Base-by-base conservation (phyloP, 2,797 vertebrate genomes). In the Lithobates sylvaticus region DNA sequence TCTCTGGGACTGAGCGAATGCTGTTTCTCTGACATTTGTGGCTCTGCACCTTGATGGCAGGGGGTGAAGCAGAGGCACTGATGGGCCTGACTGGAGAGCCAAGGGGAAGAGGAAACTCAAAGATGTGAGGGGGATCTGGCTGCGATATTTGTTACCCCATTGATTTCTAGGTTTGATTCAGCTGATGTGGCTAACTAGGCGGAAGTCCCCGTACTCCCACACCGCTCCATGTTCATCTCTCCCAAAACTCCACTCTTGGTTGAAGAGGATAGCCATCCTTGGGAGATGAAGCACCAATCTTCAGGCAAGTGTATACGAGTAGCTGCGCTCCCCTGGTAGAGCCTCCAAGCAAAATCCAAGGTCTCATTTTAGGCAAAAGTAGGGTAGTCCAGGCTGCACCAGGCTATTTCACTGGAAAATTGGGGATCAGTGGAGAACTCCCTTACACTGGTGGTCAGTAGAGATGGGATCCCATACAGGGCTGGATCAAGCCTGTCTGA, bases 71-170 rank as follows among this genome's bases (percentile, higher is more conserved):
- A 44, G 7, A 6, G 42, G 42, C 10, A 44, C 42, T 44, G 42
- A 10, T 10, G 9, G 42, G 42, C 10, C 5, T n/a, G 42, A 44
- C 42, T 10, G 42, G 42, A 12, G 42, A 10, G 10, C 5, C 42
- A 44, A 44, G 42, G 10, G 42, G 34, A 36, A 36, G 34, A 5
- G 34, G 34, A 5, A 36, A 36, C 34, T 36, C 34, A 36, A 36
- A 36, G 97, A 98, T 98, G 96, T 99, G 97, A 98, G 97, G 97
- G 97, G 96, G 97, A 98, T 99, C 97, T 98, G 97, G 97, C 96
- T 98, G 97, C 96, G 96, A 98, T 97, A 98, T 99, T 97, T 98
- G 97, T 99, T 96, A 98, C 97, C 97, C 97, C 97, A 98, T 97
- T 97, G 97, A 98, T 99, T 96, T 95, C 97, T 97, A 98, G 96